A percentile compares a stretch with the other conserved stretches of the same genome.
Evolutionary conservation across 2,797 vertebrate species (phyloP).

Genomic region (Danio choprae): DNA sequence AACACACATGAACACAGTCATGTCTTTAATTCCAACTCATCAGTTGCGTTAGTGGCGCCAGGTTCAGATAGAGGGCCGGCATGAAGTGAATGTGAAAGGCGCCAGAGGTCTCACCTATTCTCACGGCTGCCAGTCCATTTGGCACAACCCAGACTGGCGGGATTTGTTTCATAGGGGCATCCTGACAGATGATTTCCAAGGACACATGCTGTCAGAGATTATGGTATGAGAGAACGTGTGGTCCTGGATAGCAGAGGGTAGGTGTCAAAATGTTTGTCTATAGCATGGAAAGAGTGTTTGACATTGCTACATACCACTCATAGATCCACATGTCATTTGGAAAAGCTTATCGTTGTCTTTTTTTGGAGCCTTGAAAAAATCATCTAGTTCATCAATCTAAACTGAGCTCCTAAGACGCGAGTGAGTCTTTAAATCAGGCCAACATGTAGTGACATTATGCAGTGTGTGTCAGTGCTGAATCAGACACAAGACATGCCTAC

Average conservation of each 20-base stretch:
- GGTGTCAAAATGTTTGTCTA: constrained; percentile 40
- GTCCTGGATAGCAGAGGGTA: constrained; percentile 35
- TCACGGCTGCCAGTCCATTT: constrained; percentile 46
- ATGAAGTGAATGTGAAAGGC: constrained; percentile 45
- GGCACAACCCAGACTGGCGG: constrained; percentile 43
- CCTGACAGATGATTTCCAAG: constrained; percentile 43
- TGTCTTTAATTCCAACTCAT: constrained; percentile 1
- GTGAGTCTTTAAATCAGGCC: constrained; percentile 24
- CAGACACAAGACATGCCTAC: constrained; percentile 22
- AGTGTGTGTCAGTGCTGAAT: constrained; percentile 20
- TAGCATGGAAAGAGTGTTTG: neutral
- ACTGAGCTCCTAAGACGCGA: neutral
- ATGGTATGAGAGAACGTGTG: constrained; percentile 29
- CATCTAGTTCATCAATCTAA: constrained; percentile 26
- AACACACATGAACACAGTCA: neutral
- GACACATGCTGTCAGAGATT: constrained; percentile 50
- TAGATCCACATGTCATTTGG: constrained; percentile 12
- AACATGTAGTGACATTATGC: constrained; percentile 22
- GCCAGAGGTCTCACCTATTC: constrained; percentile 53
- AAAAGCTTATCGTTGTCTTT: neutral
- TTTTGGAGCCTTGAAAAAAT: constrained; percentile 7
- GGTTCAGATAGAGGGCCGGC: constrained; percentile 13
- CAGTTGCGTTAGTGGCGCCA: neutral
- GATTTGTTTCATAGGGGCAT: constrained; percentile 51
- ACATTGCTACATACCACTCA: constrained; percentile 26